Percentiles rank a stretch among this genome's conserved stretches.
These are phyloP conservation scores for Mus caroli DNA, from an alignment of 2,797 vertebrate genomes.

Conservation along the genomic window DNA sequence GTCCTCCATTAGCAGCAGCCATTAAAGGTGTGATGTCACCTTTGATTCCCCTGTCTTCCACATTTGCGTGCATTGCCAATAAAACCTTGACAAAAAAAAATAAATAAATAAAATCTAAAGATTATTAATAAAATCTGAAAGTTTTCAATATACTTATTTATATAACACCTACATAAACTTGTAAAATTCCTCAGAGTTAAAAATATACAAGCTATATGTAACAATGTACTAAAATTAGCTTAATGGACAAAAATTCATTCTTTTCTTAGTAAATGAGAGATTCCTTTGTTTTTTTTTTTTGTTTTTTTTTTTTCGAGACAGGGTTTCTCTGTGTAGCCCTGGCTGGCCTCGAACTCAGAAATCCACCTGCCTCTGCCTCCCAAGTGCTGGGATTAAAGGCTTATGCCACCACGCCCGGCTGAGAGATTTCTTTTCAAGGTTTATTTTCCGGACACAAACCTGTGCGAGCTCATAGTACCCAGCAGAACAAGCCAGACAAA, in stretches of 20 bases:
- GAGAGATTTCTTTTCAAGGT: not conserved
- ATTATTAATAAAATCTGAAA: not conserved
- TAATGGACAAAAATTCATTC: not conserved
- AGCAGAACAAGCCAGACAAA: conserved; percentile 92
- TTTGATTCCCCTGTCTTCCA: conserved; percentile 92
- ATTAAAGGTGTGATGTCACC: conserved; percentile 93
- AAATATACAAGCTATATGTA: accelerated
- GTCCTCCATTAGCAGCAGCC: conserved; percentile 93
- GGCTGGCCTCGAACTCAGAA: no score
- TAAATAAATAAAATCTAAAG: conserved; percentile 41
- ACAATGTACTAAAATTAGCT: conserved; percentile 5
- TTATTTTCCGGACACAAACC: conserved; percentile 84
- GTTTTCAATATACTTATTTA: not conserved
- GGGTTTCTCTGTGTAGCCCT: no score
- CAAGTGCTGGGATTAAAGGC: no score
- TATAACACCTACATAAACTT: not conserved
- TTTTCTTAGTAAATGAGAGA: not conserved
- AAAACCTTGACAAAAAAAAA: conserved; percentile 88
- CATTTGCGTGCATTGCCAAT: conserved; percentile 93
- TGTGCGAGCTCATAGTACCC: conserved; percentile 93
- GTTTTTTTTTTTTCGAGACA: no score
- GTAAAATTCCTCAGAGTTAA: not conserved
- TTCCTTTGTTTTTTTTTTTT: not conserved
- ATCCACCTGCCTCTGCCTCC: no score
- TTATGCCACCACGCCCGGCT: no score